phyloP scores from a whole-genome alignment of 2,888 invertebrate genomes.

The Eupithecia abbreviata region DNA sequence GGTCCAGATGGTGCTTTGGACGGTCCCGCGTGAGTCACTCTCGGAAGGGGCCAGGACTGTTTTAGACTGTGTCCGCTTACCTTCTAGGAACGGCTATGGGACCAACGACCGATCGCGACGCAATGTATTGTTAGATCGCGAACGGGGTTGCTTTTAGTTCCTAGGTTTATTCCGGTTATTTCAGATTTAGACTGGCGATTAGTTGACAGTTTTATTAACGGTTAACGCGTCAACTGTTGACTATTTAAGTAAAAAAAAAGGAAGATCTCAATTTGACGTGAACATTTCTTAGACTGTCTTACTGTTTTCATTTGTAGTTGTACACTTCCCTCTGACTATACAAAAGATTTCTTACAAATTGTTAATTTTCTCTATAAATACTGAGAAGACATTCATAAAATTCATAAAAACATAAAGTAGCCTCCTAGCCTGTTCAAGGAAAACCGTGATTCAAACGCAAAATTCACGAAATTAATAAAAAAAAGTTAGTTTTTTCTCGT shows the following conservation, averaged over 20 bases:
- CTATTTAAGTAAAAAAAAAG: neutral
- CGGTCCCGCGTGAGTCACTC: constrained; percentile 78
- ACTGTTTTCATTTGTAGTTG: neutral
- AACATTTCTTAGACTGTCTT: neutral
- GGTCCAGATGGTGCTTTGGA: constrained; percentile 76
- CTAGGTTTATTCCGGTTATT: constrained; percentile 70
- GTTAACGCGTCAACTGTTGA: neutral
- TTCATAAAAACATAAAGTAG: neutral
- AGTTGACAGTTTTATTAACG: constrained; percentile 28
- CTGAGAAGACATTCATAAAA: neutral
- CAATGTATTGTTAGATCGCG: constrained; percentile 79
- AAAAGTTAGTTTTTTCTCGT: neutral
- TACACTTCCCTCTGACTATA: neutral
- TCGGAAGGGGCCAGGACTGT: constrained; percentile 81
- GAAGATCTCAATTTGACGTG: neutral
- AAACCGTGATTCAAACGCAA: neutral
- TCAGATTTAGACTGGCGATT: constrained; percentile 43
- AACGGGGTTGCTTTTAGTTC: constrained; percentile 74
- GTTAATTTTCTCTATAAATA: neutral
- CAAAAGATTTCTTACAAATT: neutral
- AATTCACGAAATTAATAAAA: neutral
- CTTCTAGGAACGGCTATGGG: constrained; percentile 80
- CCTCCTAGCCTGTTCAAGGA: neutral
- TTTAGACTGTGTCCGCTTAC: constrained; percentile 83
- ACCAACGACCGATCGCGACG: constrained; percentile 81